Evolutionary conservation across 2,888 invertebrate genomes (phyloP), one percentile per base, ranked within the genome.

Genomic region (Portevinia maculata): DNA sequence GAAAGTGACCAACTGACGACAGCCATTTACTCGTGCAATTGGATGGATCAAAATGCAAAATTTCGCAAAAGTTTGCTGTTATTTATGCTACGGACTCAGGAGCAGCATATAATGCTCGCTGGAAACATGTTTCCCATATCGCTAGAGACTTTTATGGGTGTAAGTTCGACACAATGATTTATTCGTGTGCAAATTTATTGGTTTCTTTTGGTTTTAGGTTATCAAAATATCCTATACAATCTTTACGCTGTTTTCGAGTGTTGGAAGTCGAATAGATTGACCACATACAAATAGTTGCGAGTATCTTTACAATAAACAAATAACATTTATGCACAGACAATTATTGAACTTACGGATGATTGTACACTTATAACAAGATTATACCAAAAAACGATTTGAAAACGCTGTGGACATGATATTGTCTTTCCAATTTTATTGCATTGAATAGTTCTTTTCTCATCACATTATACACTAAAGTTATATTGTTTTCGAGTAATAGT

Each of bases 41-140:
- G 87, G 87, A 79, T 85, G 60, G 86, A 86, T 11, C 86, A 87
- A 57, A 59, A 85, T 69, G 32, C 44, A 1, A 73, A 69, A 46
- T 87, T 87, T 67, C 86, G 86, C 0, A 85, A 84, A 53, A 85
- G 84, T 5, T 53, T 87, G 13, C 86, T 87, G 1, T 86, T 87
- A 46, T 87, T 87, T 55, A 87, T 87, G 87, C 86, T 86, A 57
- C 85, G 86, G 39, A 84, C 86, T 0, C 87, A 87, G 57, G 81
- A 79, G 17, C 19, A 28, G 3, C 84, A 75, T 11, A 62, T 70
- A 0, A 76, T 87, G 11, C 28, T 85, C 64, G 87, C 87, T 3
- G 87, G 86, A 0, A 81, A 84, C 50, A 59, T 87, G 75, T 78
- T 85, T 9, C 86, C 86, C 4, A 79, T 86, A 0, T 85, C 86